Base-by-base conservation (phyloP, 1,140 invertebrate species). In the Drosophila ercepeae region DNA sequence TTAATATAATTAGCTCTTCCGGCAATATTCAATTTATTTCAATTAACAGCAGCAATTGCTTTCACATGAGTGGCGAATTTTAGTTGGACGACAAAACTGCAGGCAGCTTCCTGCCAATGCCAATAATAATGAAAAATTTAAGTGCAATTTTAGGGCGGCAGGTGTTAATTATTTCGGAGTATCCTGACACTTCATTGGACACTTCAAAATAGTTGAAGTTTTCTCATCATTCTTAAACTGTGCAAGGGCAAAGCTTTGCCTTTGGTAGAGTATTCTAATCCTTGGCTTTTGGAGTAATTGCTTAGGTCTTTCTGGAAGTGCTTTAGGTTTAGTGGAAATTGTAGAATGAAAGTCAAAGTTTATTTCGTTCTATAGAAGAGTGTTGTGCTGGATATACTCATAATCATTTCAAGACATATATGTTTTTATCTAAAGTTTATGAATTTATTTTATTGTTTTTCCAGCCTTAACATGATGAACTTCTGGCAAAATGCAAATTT, bases 1-100 rank as follows among this genome's bases (percentile, higher is more conserved):
- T 61, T 86, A 63, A 86, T 86, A 64, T 84, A 84, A 84, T 84
- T 86, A 73, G 49, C 67, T 79, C 84, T 70, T 42, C 41, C 27
- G 58, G 57, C 45, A 75, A 72, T 81, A 79, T 73, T 65, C 71
- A 86, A 84, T 84, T 79, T 86, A 61, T 72, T 75, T 75, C 65
- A 75, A 78, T 78, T 71, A 71, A 59, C 48, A 71, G 79, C 64
- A 51, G 44, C 69, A 32, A 64, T 69, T 64, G 13, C 36, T n/a
- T 39, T 27, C 53, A 52, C 39, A 71, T 63, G 32, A 63, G 44
- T 51, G 34, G 36, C 18, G 11, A 51, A 65, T 41, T 52, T 67
- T 50, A 25, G 46, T 65, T 65, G 42, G 25, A 44, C n/a, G 34
- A 60, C 44, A 32, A 67, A 52, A 25, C n/a, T 7, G 9, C 21